Evolutionary conservation across 2,113 vertebrate genomes (phyloP), one percentile per base, ranked within the genome.

Genomic region (Rhinoptilus africanus): DNA sequence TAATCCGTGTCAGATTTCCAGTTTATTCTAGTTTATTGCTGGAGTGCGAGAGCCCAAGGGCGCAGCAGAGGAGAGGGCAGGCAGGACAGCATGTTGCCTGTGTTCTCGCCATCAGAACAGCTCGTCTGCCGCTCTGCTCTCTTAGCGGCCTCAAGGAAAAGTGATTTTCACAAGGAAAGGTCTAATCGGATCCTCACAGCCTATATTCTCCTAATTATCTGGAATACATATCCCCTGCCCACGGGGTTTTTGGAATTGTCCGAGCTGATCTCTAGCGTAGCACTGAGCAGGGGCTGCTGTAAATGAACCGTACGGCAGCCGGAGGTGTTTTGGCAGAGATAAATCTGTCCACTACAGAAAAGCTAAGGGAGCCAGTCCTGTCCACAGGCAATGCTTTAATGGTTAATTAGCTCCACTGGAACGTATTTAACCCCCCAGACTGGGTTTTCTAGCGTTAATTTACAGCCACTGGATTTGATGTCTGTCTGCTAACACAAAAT

Each of bases 121-220:
- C 80, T 91, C 8, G 0, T 76, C 35, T 4, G 2, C 18, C 18
- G 1, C 75, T 39, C 27, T 0, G 0, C 26, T 51, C n/a, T 45
- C 17, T 4, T 6, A 21, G 54, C 59, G 57, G 69, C 71, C 59
- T 30, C 43, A 27, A 22, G 39, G 39, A 84, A 37, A 88, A 8
- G 26, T 35, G 48, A 11, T 83, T 88, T 76, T 22, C 60, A 6
- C 26, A 19, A 17, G 67, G 63, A 64, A 47, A 9, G 63, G 6
- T 64, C 91, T 79, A 34, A 17, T 51, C 34, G 32, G 53, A 26
- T 30, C 72, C 35, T 67, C 35, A 3, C 39, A 51, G 26, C 67
- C 51, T 41, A 0, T 54, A 6, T 72, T 63, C 47, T 75, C 56
- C 56, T 66, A 11, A 1, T 93, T 75, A 23, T 13, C 32, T 54